Percentiles rank a stretch among this genome's conserved stretches.
Conservation (phyloP, 1,140 invertebrate species). For the Ceratina calcarata region DNA sequence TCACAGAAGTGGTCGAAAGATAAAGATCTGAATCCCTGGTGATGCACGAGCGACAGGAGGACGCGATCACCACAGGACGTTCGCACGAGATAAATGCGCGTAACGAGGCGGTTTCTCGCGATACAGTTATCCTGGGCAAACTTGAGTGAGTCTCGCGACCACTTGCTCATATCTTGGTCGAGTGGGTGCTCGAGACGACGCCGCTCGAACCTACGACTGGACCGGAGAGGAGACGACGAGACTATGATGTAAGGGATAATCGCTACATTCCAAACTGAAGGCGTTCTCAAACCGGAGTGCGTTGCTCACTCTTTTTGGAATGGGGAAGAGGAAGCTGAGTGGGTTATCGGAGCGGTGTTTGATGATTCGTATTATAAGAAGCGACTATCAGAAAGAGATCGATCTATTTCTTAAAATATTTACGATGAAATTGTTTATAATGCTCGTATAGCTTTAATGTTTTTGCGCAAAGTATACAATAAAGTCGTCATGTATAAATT, state of each 20-base stretch:
- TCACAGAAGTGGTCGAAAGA: conserved; percentile 46
- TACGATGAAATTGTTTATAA: too few species aligned
- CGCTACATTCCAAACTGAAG: too few species aligned
- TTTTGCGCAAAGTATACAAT: too few species aligned
- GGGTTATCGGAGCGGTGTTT: background rate
- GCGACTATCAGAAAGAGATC: too few species aligned
- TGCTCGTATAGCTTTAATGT: too few species aligned
- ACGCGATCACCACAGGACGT: conserved; percentile 70
- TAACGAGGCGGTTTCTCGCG: conserved; percentile 66
- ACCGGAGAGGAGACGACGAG: conserved; percentile 14
- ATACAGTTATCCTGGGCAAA: conserved; percentile 38
- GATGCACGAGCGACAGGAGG: conserved; percentile 66
- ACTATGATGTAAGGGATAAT: conserved; percentile 29
- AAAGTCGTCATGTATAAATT: too few species aligned
- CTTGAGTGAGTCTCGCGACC: background rate
- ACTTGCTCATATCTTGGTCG: conserved; percentile 29
- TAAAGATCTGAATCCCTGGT: conserved; percentile 65
- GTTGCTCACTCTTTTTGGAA: background rate
- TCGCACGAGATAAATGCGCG: conserved; percentile 69
- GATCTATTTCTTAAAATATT: too few species aligned
- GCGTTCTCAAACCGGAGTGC: background rate
- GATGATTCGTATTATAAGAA: background rate
- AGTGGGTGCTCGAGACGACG: conserved; percentile 40
- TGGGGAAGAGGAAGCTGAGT: background rate
- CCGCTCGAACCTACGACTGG: conserved; percentile 4